phyloP scores from a whole-genome alignment of 1,140 invertebrate genomes.

The Chrysoperla carnea region DNA sequence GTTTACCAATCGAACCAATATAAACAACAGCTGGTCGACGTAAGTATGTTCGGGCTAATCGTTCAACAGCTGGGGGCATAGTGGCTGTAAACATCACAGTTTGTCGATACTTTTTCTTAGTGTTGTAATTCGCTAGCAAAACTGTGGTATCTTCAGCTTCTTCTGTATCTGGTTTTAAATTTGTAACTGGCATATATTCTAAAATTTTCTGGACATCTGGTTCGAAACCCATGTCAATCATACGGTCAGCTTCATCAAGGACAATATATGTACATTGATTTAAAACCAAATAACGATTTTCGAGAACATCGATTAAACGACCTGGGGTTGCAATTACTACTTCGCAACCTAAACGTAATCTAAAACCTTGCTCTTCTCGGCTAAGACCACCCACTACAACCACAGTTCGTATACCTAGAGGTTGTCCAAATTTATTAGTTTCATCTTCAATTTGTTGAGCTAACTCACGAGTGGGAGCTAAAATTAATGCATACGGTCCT shows the following conservation, averaged over 20 bases:
- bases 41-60: constrained; percentile 87
- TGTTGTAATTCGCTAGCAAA: constrained; percentile 86
- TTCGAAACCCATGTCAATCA: constrained; percentile 99
- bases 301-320: constrained; percentile 95
- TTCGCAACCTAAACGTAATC: constrained; percentile 92
- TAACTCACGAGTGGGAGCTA: constrained; percentile 96
- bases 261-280: constrained; percentile 91
- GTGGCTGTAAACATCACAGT: constrained; percentile 99
- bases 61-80: constrained; percentile 96
- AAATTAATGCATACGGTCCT: constrained; percentile 98
- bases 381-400: constrained; percentile 97
- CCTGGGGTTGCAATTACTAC: constrained; percentile 99
- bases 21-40: constrained; percentile 94
- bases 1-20: constrained; percentile 96
- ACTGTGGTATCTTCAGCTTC: constrained; percentile 92
- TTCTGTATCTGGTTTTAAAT: constrained; percentile 96
- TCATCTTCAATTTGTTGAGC: constrained; percentile 99
- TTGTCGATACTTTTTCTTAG: constrained; percentile 96
- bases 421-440: constrained; percentile 92
- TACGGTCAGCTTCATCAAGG: constrained; percentile 90
- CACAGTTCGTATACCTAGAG: constrained; percentile 88
- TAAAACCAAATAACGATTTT: constrained; percentile 94
- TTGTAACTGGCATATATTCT: constrained; percentile 96
- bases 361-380: constrained; percentile 95
- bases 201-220: constrained; percentile 96